Evolutionary conservation across 1,140 invertebrate genomes (phyloP), one percentile per base, ranked within the genome.

Genomic region (Potamilus streckersoni): DNA sequence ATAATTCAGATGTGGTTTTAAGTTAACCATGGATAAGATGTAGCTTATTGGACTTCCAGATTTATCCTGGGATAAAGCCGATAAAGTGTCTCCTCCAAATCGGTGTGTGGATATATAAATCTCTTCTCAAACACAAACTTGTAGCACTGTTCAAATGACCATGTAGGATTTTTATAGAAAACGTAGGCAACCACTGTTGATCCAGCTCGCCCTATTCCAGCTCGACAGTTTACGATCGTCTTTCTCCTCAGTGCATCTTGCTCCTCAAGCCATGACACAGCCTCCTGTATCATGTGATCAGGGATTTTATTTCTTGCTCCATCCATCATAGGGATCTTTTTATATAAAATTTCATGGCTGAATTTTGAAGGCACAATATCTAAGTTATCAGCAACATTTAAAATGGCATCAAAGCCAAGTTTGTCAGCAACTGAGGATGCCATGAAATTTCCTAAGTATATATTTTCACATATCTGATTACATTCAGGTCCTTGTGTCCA

Each of bases 371-470:
- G 63, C 65, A 80, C 65, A 16, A 82, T 57, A 64, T 78, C 78
- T 17, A 79, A 60, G 31, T 74, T 73, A 38, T 80, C 76, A 2
- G 80, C 79, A 15, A 82, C 64, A 61, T 82, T 82, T 16, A 82
- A 62, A 16, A 82, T 64, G 23, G 62, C 71, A 31, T 79, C 74
- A 65, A 82, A 80, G n/a, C 73, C 78, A n/a, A 73, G 60, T 60
- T 77, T n/a, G n/a, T 74, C 71, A 27, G 80, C 78, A 2, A 72
- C 57, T 4, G 74, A 72, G 5, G 80, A 78, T 20, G 80, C 79
- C 16, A 77, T 82, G 73, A 80, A 82, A 66, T 82, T 82, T n/a
- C 80, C 79, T 23, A 82, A 69, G 69, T 77, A 68, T 14, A 80
- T 69, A 20, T 38, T 27, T 17, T 69, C 79, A 49, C 72, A 49